Base-by-base conservation (phyloP, 1,140 invertebrate species). In the Batillaria attramentaria region DNA sequence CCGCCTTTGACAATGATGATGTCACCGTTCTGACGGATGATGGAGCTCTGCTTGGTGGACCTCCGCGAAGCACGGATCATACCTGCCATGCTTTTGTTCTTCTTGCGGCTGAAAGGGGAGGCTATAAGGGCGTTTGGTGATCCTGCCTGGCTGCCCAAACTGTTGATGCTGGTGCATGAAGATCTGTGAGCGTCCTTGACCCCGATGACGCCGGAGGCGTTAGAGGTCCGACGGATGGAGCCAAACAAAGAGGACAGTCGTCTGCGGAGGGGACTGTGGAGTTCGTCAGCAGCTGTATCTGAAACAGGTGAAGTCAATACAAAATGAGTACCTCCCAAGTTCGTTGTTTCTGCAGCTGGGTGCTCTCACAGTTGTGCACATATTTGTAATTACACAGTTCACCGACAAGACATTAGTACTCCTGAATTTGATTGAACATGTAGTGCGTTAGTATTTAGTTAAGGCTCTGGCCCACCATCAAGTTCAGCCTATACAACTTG, bases 1-100 rank as follows among this genome's bases (percentile, higher is more conserved):
- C 87, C 88, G 50, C 85, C 86, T 83, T 89, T 89, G 42, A 88
- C 84, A 39, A 88, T 84, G 46, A 89, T 86, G 3, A 88, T 77
- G 13, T 87, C 85, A 18, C 87, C 88, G 62, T 89, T 86, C 76
- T 82, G 77, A 42, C 84, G 82, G 31, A 88, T 88, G 28, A 89
- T 81, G 4, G 87, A 88, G 70, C 83, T 87, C 8, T 86, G 87
- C 62, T 83, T 84, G 13, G 81, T 79, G 18, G 85, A 86, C 83
- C 86, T 86, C 24, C 81, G 72, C 2, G 84, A 82, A 16, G 83
- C 79, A 20, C 84, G 77, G 41, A 84, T 77, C 43, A 84, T 35
- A 16, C 81, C 79, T 0, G 79, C 62, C 31, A 83, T 43, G 46
- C 82, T 81, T 43, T 83, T 83, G 39, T 79, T 65, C 8, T 31